phyloP scores from a whole-genome alignment of 2,113 vertebrate genomes.

The Sinocyclocheilus anophthalmus region DNA sequence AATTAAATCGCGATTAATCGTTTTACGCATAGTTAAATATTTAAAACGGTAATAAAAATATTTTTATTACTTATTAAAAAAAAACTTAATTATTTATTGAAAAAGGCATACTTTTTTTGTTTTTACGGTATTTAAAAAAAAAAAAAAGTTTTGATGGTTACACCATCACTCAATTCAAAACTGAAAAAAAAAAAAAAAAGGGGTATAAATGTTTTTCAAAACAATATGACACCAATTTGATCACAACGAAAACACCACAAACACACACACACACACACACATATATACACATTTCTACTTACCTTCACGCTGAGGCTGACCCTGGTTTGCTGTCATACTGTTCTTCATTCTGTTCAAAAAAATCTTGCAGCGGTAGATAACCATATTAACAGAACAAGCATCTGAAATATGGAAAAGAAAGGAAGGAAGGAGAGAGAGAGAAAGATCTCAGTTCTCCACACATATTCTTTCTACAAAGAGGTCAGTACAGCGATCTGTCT shows the following conservation, averaged over 20 bases:
- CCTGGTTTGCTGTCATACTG: conserved; percentile 55
- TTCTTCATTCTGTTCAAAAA: conserved; percentile 72
- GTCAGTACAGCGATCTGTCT: background rate
- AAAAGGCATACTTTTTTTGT: too few species aligned
- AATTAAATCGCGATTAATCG: too few species aligned
- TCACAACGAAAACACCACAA: background rate
- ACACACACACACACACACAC: background rate
- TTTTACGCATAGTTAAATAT: too few species aligned
- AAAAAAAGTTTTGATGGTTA: too few species aligned
- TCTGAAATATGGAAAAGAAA: conserved; percentile 54
- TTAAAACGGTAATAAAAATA: too few species aligned
- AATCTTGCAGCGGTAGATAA: conserved; percentile 74
- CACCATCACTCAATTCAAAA: too few species aligned
- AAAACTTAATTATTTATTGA: too few species aligned
- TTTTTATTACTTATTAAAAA: too few species aligned
- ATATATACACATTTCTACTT: background rate
- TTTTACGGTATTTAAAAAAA: too few species aligned
- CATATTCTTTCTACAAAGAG: background rate
- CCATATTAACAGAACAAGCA: conserved; percentile 66
- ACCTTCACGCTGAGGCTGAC: conserved; percentile 54
- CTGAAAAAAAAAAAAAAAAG: too few species aligned
- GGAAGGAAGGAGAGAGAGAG: too few species aligned
- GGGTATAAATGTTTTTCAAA: background rate
- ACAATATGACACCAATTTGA: background rate
- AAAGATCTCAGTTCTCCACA: background rate